Evolutionary conservation across 2,888 invertebrate genomes (phyloP).

Genomic region (Netelia melanura): DNA sequence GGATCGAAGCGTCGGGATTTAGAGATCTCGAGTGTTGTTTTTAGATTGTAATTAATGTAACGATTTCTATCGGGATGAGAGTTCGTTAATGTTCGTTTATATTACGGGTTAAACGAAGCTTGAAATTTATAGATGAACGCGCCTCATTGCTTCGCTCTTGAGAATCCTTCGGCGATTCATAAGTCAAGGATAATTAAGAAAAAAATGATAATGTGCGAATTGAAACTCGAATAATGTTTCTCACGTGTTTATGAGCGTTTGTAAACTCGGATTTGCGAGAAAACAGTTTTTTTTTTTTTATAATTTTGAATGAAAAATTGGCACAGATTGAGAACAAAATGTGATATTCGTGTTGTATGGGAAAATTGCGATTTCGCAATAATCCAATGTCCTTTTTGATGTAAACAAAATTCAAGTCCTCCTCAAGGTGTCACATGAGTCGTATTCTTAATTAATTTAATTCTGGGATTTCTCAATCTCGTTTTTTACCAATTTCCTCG

Average conservation of each 20-base stretch:
- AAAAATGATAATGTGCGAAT: conserved; percentile 1
- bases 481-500: not conserved
- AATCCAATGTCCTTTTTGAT: no score
- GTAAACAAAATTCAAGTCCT: no score
- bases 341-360: no score
- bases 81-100: conserved; percentile 38
- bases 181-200: not conserved
- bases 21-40: conserved; percentile 38
- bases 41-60: conserved; percentile 57
- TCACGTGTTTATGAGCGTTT: not conserved
- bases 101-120: conserved; percentile 42
- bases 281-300: no score
- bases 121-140: conserved; percentile 35
- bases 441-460: no score
- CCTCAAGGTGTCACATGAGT: no score
- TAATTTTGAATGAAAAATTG: no score
- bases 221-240: not conserved
- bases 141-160: conserved; percentile 26
- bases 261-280: not conserved
- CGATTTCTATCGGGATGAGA: conserved; percentile 40
- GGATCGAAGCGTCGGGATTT: conserved; percentile 1
- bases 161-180: conserved; percentile 27
- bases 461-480: not conserved
- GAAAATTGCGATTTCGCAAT: no score
- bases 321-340: no score